Evolutionary conservation across 2,113 vertebrate species (phyloP).

Genomic region (Ptilorrhoa leucosticta): DNA sequence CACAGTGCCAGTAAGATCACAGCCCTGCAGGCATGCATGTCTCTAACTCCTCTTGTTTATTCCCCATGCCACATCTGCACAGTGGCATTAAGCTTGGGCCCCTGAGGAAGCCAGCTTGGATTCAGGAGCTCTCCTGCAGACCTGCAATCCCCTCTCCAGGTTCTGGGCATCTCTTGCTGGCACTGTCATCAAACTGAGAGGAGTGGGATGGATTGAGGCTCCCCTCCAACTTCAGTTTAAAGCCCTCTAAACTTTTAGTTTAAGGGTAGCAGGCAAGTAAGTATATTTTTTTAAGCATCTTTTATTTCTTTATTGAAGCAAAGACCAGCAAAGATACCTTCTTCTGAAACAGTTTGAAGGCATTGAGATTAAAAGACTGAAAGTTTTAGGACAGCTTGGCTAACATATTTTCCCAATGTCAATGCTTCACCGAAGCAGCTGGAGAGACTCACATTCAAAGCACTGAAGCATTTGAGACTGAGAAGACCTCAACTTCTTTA

Average conservation of each 20-base stretch:
- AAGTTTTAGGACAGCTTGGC: constrained; percentile 21
- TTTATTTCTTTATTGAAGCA: neutral
- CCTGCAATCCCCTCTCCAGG: neutral
- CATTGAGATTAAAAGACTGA: neutral
- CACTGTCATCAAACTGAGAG: neutral
- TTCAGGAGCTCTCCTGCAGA: neutral
- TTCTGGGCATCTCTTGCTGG: neutral
- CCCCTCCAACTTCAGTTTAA: neutral
- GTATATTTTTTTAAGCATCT: neutral
- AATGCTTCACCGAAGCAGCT: neutral
- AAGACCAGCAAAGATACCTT: neutral
- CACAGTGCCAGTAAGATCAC: neutral
- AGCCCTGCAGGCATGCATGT: neutral
- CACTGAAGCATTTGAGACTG: neutral
- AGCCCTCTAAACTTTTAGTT: neutral
- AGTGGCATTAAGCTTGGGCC: neutral
- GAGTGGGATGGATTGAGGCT: neutral
- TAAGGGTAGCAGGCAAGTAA: neutral
- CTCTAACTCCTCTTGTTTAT: neutral
- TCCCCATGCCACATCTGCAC: neutral
- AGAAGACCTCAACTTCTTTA: neutral
- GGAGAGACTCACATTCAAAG: neutral
- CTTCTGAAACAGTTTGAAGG: neutral
- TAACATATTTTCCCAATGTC: neutral
- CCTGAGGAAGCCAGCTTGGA: neutral